Percentiles rank a stretch among this genome's conserved stretches.
Conservation (phyloP, 2,888 invertebrate genomes). For the Hipparchia sbordonii region DNA sequence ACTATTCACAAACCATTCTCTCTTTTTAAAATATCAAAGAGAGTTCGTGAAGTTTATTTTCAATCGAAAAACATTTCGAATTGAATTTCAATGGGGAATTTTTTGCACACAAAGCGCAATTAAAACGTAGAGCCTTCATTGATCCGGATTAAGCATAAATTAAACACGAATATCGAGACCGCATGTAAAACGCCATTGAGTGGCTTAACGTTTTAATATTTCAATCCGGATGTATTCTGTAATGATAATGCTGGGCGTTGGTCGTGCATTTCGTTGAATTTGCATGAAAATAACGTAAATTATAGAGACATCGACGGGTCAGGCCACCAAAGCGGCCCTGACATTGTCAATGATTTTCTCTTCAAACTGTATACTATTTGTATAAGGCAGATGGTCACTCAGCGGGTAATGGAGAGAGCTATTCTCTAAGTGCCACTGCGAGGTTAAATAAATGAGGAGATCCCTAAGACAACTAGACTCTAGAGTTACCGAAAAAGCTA, state of each 20-base stretch:
- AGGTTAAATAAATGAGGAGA: too few species aligned
- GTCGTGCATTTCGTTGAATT: neutral
- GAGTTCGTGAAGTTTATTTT: neutral
- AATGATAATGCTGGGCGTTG: constrained; percentile 5
- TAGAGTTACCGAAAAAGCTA: too few species aligned
- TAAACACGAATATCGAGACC: constrained; percentile 17
- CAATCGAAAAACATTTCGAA: neutral
- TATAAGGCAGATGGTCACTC: too few species aligned
- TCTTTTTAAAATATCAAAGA: neutral
- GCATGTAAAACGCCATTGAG: constrained; percentile 12
- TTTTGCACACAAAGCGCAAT: constrained; percentile 6
- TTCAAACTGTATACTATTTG: too few species aligned
- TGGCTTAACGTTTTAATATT: constrained; percentile 10
- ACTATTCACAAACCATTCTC: neutral
- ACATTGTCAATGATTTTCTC: neutral
- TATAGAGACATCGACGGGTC: neutral
- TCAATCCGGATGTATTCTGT: constrained; percentile 12
- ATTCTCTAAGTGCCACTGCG: too few species aligned
- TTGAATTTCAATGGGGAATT: neutral
- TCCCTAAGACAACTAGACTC: too few species aligned
- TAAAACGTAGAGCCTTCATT: constrained; percentile 13
- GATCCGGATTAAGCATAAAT: constrained; percentile 15
- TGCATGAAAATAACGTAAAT: constrained; percentile 8
- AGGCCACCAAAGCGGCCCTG: neutral
- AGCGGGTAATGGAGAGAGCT: too few species aligned